phyloP scores from a whole-genome alignment of 2,113 vertebrate species.

The Noctilio leporinus region DNA sequence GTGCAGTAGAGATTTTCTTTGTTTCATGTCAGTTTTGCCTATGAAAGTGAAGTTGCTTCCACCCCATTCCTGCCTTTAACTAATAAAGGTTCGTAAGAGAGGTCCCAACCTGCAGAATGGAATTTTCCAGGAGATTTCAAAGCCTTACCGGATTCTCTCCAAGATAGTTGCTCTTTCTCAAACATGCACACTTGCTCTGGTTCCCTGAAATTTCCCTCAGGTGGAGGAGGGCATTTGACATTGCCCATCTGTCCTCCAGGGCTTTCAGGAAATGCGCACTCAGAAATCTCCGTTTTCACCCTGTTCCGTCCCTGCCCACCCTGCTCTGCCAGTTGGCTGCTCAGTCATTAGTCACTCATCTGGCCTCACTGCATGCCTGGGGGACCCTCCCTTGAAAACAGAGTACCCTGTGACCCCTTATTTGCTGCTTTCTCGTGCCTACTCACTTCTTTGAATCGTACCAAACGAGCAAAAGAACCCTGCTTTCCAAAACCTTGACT shows the following conservation, averaged over 20 bases:
- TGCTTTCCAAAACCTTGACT: not conserved
- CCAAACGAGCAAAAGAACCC: not conserved
- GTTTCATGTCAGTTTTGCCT: not conserved
- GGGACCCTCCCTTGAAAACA: not conserved
- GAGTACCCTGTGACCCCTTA: not conserved
- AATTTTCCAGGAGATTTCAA: not conserved
- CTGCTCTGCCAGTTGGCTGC: fast-evolving
- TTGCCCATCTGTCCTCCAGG: not conserved
- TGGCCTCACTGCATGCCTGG: not conserved
- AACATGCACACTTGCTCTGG: not conserved
- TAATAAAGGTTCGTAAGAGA: not conserved
- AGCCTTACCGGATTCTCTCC: not conserved
- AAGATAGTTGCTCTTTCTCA: not conserved
- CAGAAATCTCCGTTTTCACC: not conserved
- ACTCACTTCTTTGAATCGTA: not conserved
- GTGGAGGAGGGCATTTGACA: too few relatives aligned
- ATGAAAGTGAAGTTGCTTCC: not conserved
- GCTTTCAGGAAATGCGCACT: not conserved
- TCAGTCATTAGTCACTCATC: not conserved
- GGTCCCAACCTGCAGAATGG: not conserved
- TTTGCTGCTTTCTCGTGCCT: not conserved
- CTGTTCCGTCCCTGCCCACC: not conserved
- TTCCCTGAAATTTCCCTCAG: not conserved
- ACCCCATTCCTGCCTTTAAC: not conserved
- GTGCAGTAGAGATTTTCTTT: not conserved